Base-by-base conservation (phyloP, 2,113 vertebrate genomes). In the Pogonocichla stellata region DNA sequence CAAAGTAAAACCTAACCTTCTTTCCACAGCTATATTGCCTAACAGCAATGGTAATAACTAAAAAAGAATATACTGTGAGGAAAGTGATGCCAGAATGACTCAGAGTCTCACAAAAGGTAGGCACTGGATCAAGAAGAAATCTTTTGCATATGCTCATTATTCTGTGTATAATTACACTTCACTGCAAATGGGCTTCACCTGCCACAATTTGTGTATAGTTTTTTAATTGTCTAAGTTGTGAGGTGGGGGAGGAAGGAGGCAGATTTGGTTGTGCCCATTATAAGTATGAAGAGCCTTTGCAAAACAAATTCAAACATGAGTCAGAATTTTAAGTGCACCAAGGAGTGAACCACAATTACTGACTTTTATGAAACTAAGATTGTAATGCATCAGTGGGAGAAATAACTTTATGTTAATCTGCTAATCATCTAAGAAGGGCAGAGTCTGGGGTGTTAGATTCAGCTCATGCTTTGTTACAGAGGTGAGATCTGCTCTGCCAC, bases 131-230 rank as follows among this genome's bases (percentile, higher is more conserved):
- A 86, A 69, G 53, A 40, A 92, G 53, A n/a, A 66, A 88, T 74
- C 22, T 84, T 90, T 74, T 58, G n/a, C 53, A 42, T 67, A 36
- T 9, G 36, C 48, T 96, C 56, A 61, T 93, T 95, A 86, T 71
- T 84, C 92, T 88, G 60, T 57, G 36, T 78, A 14, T 90, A 90
- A 88, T 93, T 95, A 90, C 36, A 79, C 75, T 94, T 86, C 51
- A 26, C 48, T 58, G 51, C 19, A 93, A 95, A 94, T 79, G 33
- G 91, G 53, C 72, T 91, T 91, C 87, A 93, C 67, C 77, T 93
- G 83, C 47, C 40, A 70, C 33, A 31, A 86, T 88, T 78, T 90
- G 79, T 75, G 17, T 53, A 77, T 43, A 10, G 79, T 40, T 74
- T 92, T 94, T 93, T 78, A 74, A 94, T 80, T 23, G 4, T 45